Evolutionary conservation across 2,113 vertebrate species (phyloP).

Genomic region (Polyodon spathula): DNA sequence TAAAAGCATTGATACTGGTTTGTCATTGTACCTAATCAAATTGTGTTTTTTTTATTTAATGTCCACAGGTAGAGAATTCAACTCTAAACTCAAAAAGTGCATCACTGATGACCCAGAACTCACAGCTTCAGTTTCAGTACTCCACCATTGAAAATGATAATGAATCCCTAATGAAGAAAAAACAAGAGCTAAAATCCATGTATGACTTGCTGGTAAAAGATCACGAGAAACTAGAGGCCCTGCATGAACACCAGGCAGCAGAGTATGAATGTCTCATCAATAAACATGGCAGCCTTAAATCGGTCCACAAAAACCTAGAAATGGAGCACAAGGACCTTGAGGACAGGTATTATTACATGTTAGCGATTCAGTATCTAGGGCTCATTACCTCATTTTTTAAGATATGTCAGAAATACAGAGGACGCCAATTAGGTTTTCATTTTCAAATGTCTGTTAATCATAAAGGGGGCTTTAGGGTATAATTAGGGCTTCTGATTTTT

Average conservation of each 20-base stretch:
- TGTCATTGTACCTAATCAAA: too few relatives aligned
- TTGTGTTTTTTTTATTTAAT: background rate
- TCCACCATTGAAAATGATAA: slow-evolving; percentile 79
- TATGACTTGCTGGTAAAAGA: slow-evolving; percentile 85
- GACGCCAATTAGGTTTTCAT: too few relatives aligned
- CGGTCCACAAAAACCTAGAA: slow-evolving; percentile 82
- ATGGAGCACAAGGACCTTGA: slow-evolving; percentile 86
- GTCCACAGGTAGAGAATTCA: slow-evolving; percentile 85
- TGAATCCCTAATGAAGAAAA: slow-evolving; percentile 71
- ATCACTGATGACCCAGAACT: slow-evolving; percentile 86
- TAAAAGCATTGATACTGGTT: too few relatives aligned
- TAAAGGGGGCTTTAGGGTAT: too few relatives aligned
- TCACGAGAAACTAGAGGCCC: slow-evolving; percentile 84
- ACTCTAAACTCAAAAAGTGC: slow-evolving; percentile 83
- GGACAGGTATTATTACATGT: slow-evolving; percentile 70
- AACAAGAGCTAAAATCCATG: slow-evolving; percentile 77
- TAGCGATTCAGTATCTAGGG: background rate
- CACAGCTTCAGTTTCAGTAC: slow-evolving; percentile 83
- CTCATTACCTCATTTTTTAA: background rate
- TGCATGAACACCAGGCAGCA: slow-evolving; percentile 82
- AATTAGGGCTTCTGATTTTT: too few relatives aligned
- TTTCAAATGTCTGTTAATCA: too few relatives aligned
- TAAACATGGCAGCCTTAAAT: slow-evolving; percentile 84
- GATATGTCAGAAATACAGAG: background rate
- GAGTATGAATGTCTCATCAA: slow-evolving; percentile 87